Evolutionary conservation across 35 echinoderm and acorn worm species (phyloP), one percentile per base, ranked within the genome.

Genomic region (Stichopus chloronotus): DNA sequence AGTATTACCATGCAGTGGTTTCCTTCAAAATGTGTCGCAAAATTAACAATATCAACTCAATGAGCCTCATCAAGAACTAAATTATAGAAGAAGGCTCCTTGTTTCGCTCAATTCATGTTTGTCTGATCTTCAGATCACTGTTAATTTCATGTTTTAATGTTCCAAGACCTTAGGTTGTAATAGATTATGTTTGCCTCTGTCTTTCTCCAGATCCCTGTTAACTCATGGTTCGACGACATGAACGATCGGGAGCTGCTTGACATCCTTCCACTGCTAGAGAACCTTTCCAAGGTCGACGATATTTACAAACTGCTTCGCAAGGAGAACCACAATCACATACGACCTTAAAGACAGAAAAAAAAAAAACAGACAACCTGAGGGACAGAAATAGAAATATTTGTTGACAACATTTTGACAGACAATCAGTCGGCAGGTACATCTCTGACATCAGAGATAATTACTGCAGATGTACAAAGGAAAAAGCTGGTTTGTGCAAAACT

Each of bases 181-280:
- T 43, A 3, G 30, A 43, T 43, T 43, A 43, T 43, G 30, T 43
- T 43, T 43, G 0, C 30, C 30, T 43, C 30, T 43, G 30, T 43
- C 53, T 79, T 19, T 53, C 71, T 92, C 14, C 86, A 99, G 97
- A 96, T 99, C 92, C 97, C 97, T 83, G 97, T 99, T 23, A 92
- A 91, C 52, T 99, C 97, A 55, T 99, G 97, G 97, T 99, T 99
- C 91, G 97, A 99, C 61, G 97, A 99, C 86, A 96, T 99, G 93
- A 88, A 91, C 16, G 97, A 99, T 92, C 94, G 87, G 69, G 97
- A 99, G 65, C 94, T 99, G 8, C 92, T 99, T 56, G 97, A 99
- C 72, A 91, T 99, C 53, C 89, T 99, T 13, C 97, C 97, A 0
- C 95, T 99, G 71, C 89, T 99, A 80, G 97, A 99, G 76, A 92